phyloP scores from a whole-genome alignment of 2,797 vertebrate species.

The Onychomys leucogaster region DNA sequence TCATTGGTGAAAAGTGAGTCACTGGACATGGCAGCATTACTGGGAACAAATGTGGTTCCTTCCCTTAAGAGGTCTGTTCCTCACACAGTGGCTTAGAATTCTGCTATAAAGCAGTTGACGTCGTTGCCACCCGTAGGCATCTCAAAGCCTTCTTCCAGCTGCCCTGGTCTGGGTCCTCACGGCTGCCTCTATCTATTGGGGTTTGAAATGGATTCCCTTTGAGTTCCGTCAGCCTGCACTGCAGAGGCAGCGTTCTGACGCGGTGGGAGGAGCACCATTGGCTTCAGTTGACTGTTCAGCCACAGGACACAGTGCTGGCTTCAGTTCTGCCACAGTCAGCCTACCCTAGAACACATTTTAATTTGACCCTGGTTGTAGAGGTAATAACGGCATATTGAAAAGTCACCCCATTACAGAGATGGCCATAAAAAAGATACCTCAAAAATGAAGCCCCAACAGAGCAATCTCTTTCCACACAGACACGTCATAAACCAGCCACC shows the following conservation, averaged over 20 bases:
- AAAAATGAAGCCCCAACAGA: slow-evolving; percentile 44
- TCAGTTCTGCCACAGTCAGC: not conserved
- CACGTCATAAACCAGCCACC: not conserved
- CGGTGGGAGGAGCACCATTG: not conserved
- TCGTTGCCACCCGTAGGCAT: not conserved
- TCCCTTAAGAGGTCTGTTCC: not conserved
- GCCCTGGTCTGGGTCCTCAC: not conserved
- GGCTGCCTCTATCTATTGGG: not conserved
- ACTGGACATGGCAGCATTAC: not conserved
- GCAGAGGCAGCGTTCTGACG: not conserved
- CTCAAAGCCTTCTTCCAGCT: not conserved
- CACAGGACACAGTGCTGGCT: not conserved
- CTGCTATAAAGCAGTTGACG: not conserved
- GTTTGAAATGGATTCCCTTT: not conserved
- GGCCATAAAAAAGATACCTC: not conserved
- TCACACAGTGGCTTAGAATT: not conserved
- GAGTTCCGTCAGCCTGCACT: not conserved
- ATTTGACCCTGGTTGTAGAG: not conserved
- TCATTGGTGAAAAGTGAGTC: slow-evolving; percentile 40
- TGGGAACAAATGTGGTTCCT: not conserved
- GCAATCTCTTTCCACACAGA: not conserved
- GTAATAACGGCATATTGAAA: not conserved
- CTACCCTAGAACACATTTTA: not conserved
- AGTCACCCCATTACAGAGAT: not conserved
- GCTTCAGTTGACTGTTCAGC: not conserved